Base-by-base conservation (phyloP, 1,140 invertebrate species). In the Apis cerana region DNA sequence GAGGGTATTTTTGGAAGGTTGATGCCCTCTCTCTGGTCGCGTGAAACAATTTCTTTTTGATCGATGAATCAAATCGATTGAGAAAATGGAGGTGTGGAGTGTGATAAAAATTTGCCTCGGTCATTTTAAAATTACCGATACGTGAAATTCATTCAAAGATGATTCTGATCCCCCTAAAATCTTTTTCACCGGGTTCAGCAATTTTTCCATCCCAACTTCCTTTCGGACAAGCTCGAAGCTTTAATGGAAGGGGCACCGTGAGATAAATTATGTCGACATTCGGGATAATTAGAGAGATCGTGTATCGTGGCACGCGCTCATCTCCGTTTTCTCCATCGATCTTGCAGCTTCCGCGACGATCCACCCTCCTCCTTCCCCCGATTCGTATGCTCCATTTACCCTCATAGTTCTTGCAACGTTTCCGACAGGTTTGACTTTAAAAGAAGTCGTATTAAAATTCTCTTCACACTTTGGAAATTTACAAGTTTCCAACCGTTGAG, bases 231-330 rank as follows among this genome's bases (percentile, higher is more conserved):
- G 43, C 43, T 0, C 27, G 21, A 80, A 80, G 77, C 72, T 80
- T 80, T 80, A 80, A 80, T 80, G 68, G 77, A 72, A 80, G 62
- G 58, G 68, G 43, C 68, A 56, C 72, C 68, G 48, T 21, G 54
- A 58, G 54, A 33, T 79, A 79, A 79, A 79, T 79, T 71, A 79
- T 27, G 54, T 48, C 67, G 76, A 58, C 76, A 58, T 80, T 80
- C 62, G 72, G 69, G 56, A 62, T 80, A 80, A 80, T 80, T 80
- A 80, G 68, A 71, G 48, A 61, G 43, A 15, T 10, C 12, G 33
- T 72, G 67, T 80, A 71, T 61, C 67, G 56, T 43, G 43, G 21
- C 71, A 48, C 56, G 56, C 21, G 23, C 56, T 59, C 17, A 43
- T 21, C 43, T 54, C 2, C 43, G 52, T 33, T 33, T 43, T 23